A percentile compares a stretch with the other conserved stretches of the same genome.
Evolutionary conservation across 2,113 vertebrate genomes (phyloP).

Genomic region (Equus przewalskii): DNA sequence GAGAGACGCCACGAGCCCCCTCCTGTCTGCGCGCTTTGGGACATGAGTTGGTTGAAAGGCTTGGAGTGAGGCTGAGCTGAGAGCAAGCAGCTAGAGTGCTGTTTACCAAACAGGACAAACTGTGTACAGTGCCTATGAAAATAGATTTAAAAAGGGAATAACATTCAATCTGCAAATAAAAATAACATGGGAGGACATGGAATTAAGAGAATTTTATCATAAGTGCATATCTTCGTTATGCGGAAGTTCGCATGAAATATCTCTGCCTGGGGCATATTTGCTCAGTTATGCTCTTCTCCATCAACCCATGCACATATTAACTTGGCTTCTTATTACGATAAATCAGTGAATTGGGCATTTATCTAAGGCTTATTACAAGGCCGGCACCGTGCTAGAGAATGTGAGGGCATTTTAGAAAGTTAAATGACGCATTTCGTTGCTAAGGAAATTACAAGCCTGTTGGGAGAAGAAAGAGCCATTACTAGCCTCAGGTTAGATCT

Average conservation of each 20-base stretch:
- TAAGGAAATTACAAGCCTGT: background rate
- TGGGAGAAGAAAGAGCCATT: conserved; percentile 1
- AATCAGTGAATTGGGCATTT: conserved; percentile 41
- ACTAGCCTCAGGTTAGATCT: background rate
- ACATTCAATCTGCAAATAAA: background rate
- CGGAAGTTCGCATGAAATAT: background rate
- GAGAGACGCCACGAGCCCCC: rapidly evolving
- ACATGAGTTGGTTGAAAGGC: background rate
- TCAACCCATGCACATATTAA: background rate
- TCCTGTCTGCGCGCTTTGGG: background rate
- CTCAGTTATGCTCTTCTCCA: background rate
- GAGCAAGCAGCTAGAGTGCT: rapidly evolving
- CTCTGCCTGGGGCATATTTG: background rate
- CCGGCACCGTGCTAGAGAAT: background rate
- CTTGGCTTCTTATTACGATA: conserved; percentile 48
- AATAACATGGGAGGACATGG: background rate
- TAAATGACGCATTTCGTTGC: background rate
- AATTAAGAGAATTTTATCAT: background rate
- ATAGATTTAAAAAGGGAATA: background rate
- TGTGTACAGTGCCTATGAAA: background rate
- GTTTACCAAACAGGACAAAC: background rate
- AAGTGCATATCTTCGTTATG: background rate
- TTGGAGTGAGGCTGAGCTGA: background rate
- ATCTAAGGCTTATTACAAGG: conserved; percentile 35
- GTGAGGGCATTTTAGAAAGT: conserved; percentile 39